Base-by-base conservation (phyloP, 1,140 invertebrate genomes). In the Odontomachus brunneus region DNA sequence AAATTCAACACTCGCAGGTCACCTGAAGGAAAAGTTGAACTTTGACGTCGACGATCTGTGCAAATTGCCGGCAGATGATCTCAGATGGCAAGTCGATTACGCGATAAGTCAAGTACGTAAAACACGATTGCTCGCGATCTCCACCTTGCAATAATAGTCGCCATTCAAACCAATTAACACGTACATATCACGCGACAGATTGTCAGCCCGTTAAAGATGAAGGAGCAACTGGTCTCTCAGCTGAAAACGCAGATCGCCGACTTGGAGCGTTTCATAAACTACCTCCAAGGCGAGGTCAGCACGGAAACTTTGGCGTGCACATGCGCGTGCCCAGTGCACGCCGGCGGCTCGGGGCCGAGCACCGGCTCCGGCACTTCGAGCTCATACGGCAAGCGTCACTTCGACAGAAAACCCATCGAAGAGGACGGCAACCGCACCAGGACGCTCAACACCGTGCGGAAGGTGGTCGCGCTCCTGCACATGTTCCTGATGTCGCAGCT, bases 181-280 rank as follows among this genome's bases (percentile, higher is more conserved):
- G 67, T 51, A 49, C 67, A 11, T 95, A 55, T 95, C 49, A 57
- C 4, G 29, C 5, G 1, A 48, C 95, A 99, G 95, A 96, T 99
- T 90, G 97, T 99, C 4, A 99, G 98, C 88, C 98, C 98, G 14
- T 95, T 99, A 80, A 97, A 99, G 92, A 98, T 99, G 95, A 99
- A 99, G 94, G 99, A 99, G 91, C 97, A 99, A 92, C 93, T 99
- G 22, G 98, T 99, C 4, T 95, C 95, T 49, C 99, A 99, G 93
- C 94, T 99, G 12, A 99, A 99, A 94, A 98, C 98, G 12, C 99
- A 99, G 94, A 98, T 99, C 65, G 96, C 97, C 62, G 99, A 99
- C 94, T 95, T 99, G 92, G 99, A 99, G 93, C 96, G 98, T 82
- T 99, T 99, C 92, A 99, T 99, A 90, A 96, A 97, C 89, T 98